These are phyloP conservation scores for Sporophila hypoxantha DNA, from an alignment of 2,113 vertebrate species.

Conservation along the genomic window DNA sequence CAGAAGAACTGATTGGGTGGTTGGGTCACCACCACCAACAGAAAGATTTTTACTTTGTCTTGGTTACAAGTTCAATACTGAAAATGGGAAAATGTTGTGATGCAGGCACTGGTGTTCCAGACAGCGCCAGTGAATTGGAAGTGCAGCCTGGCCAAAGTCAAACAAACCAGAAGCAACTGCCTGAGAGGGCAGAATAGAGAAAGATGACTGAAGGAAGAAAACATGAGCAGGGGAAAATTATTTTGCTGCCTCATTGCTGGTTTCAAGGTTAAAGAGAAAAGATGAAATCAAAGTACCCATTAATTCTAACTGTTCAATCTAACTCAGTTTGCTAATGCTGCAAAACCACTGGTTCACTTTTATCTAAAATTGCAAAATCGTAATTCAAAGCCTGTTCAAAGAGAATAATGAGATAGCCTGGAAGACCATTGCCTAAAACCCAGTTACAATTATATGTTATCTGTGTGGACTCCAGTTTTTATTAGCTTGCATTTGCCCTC, in stretches of 20 bases:
- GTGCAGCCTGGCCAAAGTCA: not conserved
- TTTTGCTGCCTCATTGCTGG: not conserved
- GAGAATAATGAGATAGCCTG: slow-evolving; percentile 33
- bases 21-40: not conserved
- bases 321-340: slow-evolving; percentile 40
- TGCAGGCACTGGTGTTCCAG: not conserved
- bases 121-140: not conserved
- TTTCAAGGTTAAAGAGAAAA: slow-evolving; percentile 31
- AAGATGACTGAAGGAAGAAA: not conserved
- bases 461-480: slow-evolving; percentile 31
- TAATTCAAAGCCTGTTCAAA: slow-evolving; percentile 50
- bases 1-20: not conserved
- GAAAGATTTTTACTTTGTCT: not conserved
- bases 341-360: not conserved
- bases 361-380: slow-evolving; percentile 10
- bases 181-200: not conserved
- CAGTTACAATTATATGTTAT: slow-evolving; percentile 22
- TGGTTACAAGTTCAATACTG: not conserved
- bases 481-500: slow-evolving; percentile 30
- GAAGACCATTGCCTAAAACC: slow-evolving; percentile 34
- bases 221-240: not conserved
- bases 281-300: slow-evolving; percentile 17
- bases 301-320: slow-evolving; percentile 24
- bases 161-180: not conserved
- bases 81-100: not conserved